Conservation (phyloP, 2,888 invertebrate species). For the Himalopsyche tibetana region DNA sequence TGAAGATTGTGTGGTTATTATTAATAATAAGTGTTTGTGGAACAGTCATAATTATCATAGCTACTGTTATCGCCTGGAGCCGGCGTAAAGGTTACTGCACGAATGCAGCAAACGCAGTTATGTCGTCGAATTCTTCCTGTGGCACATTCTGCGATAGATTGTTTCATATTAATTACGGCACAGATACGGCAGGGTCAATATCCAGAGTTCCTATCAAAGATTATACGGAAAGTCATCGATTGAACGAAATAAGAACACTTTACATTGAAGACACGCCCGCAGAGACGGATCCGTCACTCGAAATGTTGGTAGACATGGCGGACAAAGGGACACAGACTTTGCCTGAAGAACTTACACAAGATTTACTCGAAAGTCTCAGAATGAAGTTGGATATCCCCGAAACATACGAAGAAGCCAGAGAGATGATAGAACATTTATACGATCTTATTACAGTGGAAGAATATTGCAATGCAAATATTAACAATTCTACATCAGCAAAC, state of each 20-base stretch:
- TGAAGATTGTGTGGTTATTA: slow-evolving; percentile 74
- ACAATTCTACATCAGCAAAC: slow-evolving; percentile 67
- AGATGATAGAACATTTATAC: slow-evolving; percentile 86
- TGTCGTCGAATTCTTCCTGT: slow-evolving; percentile 72
- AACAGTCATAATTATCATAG: slow-evolving; percentile 75
- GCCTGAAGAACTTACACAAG: slow-evolving; percentile 85
- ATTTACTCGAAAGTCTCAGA: slow-evolving; percentile 82
- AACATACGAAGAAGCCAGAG: slow-evolving; percentile 84
- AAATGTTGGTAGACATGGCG: slow-evolving; percentile 71
- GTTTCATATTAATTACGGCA: slow-evolving; percentile 73
- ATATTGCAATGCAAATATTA: slow-evolving; percentile 78
- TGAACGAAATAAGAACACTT: slow-evolving; percentile 77
- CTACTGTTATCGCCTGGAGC: slow-evolving; percentile 78
- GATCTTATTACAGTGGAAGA: slow-evolving; percentile 85
- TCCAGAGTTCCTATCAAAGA: slow-evolving; percentile 80
- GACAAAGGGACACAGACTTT: slow-evolving; percentile 84
- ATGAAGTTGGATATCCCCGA: slow-evolving; percentile 84
- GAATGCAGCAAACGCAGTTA: slow-evolving; percentile 72
- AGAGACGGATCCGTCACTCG: slow-evolving; percentile 70
- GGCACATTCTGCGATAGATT: slow-evolving; percentile 72
- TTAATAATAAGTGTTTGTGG: slow-evolving; percentile 76
- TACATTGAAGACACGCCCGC: slow-evolving; percentile 71
- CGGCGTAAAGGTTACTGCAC: slow-evolving; percentile 77
- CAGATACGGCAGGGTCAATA: slow-evolving; percentile 79
- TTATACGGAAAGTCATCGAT: slow-evolving; percentile 79